These are phyloP conservation scores for Dascillus cervinus DNA, from an alignment of 2,888 invertebrate species.

Conservation along the genomic window DNA sequence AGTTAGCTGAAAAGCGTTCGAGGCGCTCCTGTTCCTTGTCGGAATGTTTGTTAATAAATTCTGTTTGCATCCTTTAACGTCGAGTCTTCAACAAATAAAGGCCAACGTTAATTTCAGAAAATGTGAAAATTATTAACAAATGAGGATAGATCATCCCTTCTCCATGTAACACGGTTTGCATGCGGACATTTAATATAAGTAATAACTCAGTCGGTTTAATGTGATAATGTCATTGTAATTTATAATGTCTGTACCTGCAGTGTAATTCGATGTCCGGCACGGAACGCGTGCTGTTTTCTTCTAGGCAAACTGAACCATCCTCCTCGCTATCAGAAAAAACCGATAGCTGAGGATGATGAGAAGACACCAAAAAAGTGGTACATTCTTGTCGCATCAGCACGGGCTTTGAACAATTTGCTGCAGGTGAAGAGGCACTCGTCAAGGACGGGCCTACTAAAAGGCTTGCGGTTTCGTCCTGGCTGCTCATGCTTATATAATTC, in stretches of 20 bases:
- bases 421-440: conserved; percentile 45
- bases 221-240: neutral
- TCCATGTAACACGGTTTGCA: no score
- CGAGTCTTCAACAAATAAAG: conserved; percentile 32
- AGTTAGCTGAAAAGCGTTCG: conserved; percentile 58
- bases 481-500: conserved; percentile 42
- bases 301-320: conserved; percentile 55
- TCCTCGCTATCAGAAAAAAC: conserved; percentile 73
- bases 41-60: conserved; percentile 39
- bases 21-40: conserved; percentile 52
- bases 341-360: conserved; percentile 61
- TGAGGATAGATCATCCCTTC: no score
- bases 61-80: conserved; percentile 43
- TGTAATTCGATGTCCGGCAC: conserved; percentile 78
- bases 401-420: conserved; percentile 58
- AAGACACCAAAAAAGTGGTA: conserved; percentile 65
- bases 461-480: conserved; percentile 77
- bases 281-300: conserved; percentile 64
- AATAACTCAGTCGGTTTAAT: no score
- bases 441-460: conserved; percentile 61
- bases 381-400: conserved; percentile 81
- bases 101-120: neutral
- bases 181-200: no score
- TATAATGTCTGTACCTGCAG: conserved; percentile 43
- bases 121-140: no score